Evolutionary conservation across 2,797 vertebrate species (phyloP).

Genomic region (Schizothorax lantsangensis): DNA sequence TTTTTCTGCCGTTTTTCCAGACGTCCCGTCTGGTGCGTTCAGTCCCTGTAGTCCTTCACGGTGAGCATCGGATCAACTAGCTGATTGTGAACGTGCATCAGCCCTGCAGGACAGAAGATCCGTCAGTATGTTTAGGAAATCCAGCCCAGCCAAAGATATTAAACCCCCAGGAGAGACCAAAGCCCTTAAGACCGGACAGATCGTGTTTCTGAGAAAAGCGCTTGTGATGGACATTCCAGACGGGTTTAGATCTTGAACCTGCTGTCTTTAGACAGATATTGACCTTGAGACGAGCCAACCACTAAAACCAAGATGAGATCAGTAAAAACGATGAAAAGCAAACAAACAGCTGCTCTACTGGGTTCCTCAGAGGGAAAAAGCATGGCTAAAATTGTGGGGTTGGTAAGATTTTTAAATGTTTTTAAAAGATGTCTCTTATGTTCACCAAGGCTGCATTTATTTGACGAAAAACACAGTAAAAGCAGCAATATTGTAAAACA

Average conservation of each 20-base stretch:
- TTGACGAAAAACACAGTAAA: not conserved
- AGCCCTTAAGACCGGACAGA: constrained; percentile 22
- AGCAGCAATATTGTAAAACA: not conserved
- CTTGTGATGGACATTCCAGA: constrained; percentile 34
- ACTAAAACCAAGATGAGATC: not conserved
- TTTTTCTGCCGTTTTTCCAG: not conserved
- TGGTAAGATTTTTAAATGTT: not conserved
- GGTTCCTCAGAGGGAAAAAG: not conserved
- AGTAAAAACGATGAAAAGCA: not conserved
- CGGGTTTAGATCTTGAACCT: not conserved
- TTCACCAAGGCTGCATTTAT: not conserved
- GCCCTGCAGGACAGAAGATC: constrained; percentile 76
- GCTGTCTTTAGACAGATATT: not conserved
- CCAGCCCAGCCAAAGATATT: constrained; percentile 46
- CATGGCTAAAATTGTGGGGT: not conserved
- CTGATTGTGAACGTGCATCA: constrained; percentile 97
- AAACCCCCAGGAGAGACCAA: constrained; percentile 14
- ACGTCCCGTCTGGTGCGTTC: not conserved
- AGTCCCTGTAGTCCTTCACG: constrained; percentile 59
- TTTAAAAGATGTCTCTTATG: not conserved
- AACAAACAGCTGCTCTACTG: constrained; percentile 7
- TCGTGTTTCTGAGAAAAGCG: constrained; percentile 17
- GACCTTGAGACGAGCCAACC: not conserved
- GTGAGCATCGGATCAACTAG: constrained; percentile 84
- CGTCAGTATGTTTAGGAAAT: constrained; percentile 7